These are phyloP conservation scores for Leptobrachium ailaonicum DNA, from an alignment of 2,113 vertebrate species.

Conservation along the genomic window DNA sequence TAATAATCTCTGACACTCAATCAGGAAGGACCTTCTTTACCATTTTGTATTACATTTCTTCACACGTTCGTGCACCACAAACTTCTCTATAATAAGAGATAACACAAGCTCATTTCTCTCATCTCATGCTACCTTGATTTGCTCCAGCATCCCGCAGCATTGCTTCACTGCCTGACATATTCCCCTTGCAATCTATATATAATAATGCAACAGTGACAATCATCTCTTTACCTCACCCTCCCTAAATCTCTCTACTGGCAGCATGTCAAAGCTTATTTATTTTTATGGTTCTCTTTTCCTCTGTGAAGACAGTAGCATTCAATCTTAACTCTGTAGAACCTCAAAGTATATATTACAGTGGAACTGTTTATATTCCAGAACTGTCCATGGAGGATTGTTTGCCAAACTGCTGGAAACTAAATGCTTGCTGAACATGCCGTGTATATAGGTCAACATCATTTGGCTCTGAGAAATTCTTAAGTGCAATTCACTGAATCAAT, in stretches of 20 bases:
- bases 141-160: slow-evolving; percentile 31
- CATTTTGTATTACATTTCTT: slow-evolving; percentile 16
- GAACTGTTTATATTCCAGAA: not conserved
- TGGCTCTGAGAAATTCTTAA: too few species aligned
- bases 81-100: too few species aligned
- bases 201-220: slow-evolving; percentile 41
- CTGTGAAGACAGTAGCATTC: slow-evolving; percentile 13
- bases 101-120: not conserved
- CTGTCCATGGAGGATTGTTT: not conserved
- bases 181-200: slow-evolving; percentile 44
- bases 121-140: slow-evolving; percentile 36
- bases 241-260: slow-evolving; percentile 20
- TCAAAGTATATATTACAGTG: slow-evolving; percentile 6
- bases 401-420: not conserved
- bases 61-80: slow-evolving; percentile 16
- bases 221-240: slow-evolving; percentile 31
- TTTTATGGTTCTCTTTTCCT: slow-evolving; percentile 27
- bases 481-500: too few species aligned
- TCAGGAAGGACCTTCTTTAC: too few species aligned
- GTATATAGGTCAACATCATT: too few species aligned
- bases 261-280: slow-evolving; percentile 31
- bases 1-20: too few species aligned
- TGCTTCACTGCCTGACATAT: slow-evolving; percentile 42
- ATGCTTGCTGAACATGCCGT: too few species aligned
- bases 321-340: not conserved